These are phyloP conservation scores for Teleogryllus oceanicus DNA, from an alignment of 2,888 invertebrate species.

Conservation along the genomic window DNA sequence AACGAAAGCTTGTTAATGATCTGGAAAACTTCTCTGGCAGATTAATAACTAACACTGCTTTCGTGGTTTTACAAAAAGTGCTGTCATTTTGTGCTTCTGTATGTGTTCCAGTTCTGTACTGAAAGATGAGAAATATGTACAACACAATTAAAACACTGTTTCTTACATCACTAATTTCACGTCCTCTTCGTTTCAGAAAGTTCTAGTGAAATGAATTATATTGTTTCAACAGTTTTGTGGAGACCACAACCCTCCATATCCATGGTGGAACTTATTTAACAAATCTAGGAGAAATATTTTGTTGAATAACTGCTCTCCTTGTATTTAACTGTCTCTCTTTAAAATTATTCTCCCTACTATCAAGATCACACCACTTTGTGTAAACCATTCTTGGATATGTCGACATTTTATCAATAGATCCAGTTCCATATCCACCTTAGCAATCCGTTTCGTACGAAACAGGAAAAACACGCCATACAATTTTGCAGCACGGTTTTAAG, in stretches of 20 bases:
- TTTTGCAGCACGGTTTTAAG: too few relatives aligned
- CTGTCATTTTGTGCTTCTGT: background rate
- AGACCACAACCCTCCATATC: background rate
- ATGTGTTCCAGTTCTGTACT: background rate
- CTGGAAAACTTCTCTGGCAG: background rate
- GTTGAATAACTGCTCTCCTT: too few relatives aligned
- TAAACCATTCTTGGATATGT: too few relatives aligned
- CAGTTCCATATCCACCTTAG: too few relatives aligned
- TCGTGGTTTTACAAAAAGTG: slow-evolving; percentile 12
- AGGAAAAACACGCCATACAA: too few relatives aligned
- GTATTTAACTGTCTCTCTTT: too few relatives aligned
- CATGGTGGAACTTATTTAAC: background rate
- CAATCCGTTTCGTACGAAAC: too few relatives aligned
- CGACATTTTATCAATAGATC: too few relatives aligned
- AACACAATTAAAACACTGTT: background rate
- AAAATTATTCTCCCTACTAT: too few relatives aligned
- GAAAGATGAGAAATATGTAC: slow-evolving; percentile 2
- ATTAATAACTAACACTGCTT: background rate
- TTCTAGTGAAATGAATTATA: background rate
- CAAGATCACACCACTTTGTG: too few relatives aligned
- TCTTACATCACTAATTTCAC: background rate
- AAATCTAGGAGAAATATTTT: background rate
- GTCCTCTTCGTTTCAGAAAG: background rate
- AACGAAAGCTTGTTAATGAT: background rate
- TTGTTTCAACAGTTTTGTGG: background rate